Percentiles rank a stretch among this genome's conserved stretches.
Evolutionary conservation across 92 coral and sea anemone species (phyloP).

Genomic region (Chrysogorgia sp.): DNA sequence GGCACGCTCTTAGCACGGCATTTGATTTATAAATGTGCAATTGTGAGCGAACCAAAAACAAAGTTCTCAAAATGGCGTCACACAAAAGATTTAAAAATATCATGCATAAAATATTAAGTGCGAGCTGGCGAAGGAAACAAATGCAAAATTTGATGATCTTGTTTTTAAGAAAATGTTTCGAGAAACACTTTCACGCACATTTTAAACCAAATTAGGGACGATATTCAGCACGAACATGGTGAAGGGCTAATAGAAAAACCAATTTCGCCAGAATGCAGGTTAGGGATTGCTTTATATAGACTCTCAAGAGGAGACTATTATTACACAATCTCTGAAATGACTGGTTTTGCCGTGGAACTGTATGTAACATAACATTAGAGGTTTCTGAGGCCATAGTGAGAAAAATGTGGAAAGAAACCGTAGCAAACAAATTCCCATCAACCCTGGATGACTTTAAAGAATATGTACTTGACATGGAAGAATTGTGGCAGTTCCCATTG

Average conservation of each 20-base stretch:
- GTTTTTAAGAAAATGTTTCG: too few species aligned
- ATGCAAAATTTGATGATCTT: too few species aligned
- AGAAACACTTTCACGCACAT: slow-evolving; percentile 21
- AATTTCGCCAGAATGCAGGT: slow-evolving; percentile 35
- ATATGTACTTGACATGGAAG: slow-evolving; percentile 34
- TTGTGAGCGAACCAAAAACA: too few species aligned
- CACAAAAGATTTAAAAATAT: too few species aligned
- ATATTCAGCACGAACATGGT: background rate
- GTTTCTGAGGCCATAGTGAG: slow-evolving; percentile 24
- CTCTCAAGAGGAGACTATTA: slow-evolving; percentile 50
- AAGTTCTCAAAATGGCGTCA: too few species aligned
- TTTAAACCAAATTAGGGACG: background rate
- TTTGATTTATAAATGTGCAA: too few species aligned
- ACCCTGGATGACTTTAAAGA: slow-evolving; percentile 16
- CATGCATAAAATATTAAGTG: too few species aligned
- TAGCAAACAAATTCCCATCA: slow-evolving; percentile 23
- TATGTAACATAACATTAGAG: slow-evolving; percentile 31
- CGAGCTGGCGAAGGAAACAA: too few species aligned
- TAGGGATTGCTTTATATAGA: slow-evolving; percentile 23
- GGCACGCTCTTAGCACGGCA: too few species aligned
- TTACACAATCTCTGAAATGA: slow-evolving; percentile 50
- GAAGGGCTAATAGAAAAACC: slow-evolving; percentile 9
- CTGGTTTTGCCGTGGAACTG: slow-evolving; percentile 44
- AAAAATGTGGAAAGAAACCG: slow-evolving; percentile 2
- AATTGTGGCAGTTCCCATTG: slow-evolving; percentile 44